These are phyloP conservation scores for Corythaixoides concolor DNA, from an alignment of 2,113 vertebrate genomes.

Conservation along the genomic window DNA sequence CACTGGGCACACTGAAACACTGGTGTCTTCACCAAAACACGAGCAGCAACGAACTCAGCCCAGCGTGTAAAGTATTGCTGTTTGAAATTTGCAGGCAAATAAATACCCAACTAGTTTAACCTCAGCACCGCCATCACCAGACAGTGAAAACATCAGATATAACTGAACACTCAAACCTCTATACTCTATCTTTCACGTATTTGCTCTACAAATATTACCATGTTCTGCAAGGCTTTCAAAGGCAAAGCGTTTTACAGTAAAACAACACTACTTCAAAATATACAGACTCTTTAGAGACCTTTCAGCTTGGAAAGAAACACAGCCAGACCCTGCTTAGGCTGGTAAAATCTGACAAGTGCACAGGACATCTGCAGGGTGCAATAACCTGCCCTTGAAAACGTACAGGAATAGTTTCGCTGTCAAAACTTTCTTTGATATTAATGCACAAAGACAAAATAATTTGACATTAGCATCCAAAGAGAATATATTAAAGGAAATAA, in stretches of 20 bases:
- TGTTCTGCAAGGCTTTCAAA: not conserved
- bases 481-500: constrained; percentile 29
- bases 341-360: constrained; percentile 9
- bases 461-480: constrained; percentile 6
- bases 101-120: not conserved
- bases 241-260: not conserved
- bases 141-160: not conserved
- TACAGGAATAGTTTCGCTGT: not conserved
- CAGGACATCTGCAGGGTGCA: constrained; percentile 2
- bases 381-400: not conserved
- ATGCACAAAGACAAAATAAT: constrained; percentile 20
- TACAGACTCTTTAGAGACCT: not conserved
- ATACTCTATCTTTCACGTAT: not conserved
- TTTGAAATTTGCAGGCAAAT: not conserved
- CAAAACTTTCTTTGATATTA: constrained; percentile 41
- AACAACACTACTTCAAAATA: not conserved
- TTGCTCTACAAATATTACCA: not conserved
- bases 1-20: not conserved
- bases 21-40: not conserved
- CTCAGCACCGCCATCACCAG: not conserved
- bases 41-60: not conserved
- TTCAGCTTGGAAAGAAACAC: not conserved
- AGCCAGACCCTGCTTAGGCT: not conserved
- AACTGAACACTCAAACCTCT: not conserved
- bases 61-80: not conserved